phyloP scores from a whole-genome alignment of 2,888 invertebrate species.

The Schizaphis graminum region DNA sequence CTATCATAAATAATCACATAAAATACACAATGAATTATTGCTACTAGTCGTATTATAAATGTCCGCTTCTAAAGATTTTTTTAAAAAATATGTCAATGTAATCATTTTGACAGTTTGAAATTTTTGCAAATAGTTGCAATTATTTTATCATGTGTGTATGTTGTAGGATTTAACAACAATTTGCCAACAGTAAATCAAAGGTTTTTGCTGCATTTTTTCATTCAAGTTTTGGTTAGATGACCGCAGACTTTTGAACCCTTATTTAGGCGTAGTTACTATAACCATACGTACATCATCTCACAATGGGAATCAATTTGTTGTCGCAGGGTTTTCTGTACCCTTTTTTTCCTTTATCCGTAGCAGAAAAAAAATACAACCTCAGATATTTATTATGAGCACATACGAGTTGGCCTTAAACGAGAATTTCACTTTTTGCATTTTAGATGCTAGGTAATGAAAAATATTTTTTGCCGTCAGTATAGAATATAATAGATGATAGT shows the following conservation, averaged over 20 bases:
- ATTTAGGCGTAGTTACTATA: neutral
- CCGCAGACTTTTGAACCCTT: conserved; percentile 37
- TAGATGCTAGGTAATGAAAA: conserved; percentile 19
- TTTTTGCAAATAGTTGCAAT: neutral
- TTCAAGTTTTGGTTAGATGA: conserved; percentile 9
- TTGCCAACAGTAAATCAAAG: conserved; percentile 25
- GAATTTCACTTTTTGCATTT: conserved; percentile 33
- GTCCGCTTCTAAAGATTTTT: neutral
- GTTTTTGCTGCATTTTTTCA: conserved; percentile 22
- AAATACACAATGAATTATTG: neutral
- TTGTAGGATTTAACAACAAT: conserved; percentile 15
- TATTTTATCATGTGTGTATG: neutral
- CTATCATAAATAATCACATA: neutral
- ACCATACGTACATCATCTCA: neutral
- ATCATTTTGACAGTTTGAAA: neutral
- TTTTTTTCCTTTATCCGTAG: neutral
- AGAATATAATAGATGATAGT: neutral
- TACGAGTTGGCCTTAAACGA: conserved; percentile 28
- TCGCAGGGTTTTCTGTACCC: neutral
- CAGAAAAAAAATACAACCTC: neutral
- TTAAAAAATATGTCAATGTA: neutral
- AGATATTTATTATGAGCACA: neutral
- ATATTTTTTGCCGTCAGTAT: neutral
- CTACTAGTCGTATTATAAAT: neutral
- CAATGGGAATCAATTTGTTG: conserved; percentile 61